Base-by-base conservation (phyloP, 2,113 vertebrate genomes). In the Sylvia atricapilla region DNA sequence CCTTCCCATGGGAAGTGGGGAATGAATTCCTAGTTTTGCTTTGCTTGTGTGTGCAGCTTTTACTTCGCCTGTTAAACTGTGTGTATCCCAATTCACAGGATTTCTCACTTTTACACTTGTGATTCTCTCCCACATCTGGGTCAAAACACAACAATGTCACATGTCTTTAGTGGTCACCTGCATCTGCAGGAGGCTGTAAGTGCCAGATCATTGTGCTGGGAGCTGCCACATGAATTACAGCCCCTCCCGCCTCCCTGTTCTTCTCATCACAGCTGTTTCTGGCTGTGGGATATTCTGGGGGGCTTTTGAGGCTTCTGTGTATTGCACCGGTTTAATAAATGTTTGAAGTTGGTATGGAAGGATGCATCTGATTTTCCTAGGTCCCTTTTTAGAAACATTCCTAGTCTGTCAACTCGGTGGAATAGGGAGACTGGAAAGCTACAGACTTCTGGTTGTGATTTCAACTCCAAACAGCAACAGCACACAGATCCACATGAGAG, bases 81-180 rank as follows among this genome's bases (percentile, higher is more conserved):
- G 15, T 31, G 12, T 37, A 33, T 58, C 10, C 10, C 0, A 1
- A 6, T 28, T 33, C 9, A 52, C 2, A 13, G 10, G 19, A 28
- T 44, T 59, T 74, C 37, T 67, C 52, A n/a, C 27, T 66, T 73
- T 37, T 19, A 62, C 28, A 8, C 8, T 41, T 70, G 8, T 22
- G 58, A 49, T 80, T 56, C 52, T 43, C 52, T 76, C 20, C 24
- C 35, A 25, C 12, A 1, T 75, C 31, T 27, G 7, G 60, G 13
- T 43, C 41, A 66, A 52, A 67, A 33, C 33, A 44, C 44, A 81
- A 11, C 47, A 60, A 20, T 1, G 0, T 56, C 22, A 30, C 4
- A 1, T 66, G 24, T 60, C 81, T 59, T 44, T 7, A 33, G 46
- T 12, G 16, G 31, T 66, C 74, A 74, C 41, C 37, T 76, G 37